phyloP scores from a whole-genome alignment of 2,113 vertebrate species.

The Mormoops blainvillei region DNA sequence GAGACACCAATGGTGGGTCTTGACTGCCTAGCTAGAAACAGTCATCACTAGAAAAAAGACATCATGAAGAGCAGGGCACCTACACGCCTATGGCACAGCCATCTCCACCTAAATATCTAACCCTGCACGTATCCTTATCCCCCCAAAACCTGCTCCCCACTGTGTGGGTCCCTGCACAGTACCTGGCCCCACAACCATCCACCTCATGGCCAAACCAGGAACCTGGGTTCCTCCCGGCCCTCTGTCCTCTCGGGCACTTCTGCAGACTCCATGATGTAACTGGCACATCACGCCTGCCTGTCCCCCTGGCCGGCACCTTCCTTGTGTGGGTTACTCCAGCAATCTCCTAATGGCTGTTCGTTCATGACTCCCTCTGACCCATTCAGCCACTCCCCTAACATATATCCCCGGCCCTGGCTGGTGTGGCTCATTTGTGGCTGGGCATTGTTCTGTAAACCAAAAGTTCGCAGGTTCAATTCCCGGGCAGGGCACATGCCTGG shows the following conservation, averaged over 20 bases:
- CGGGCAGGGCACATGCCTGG: too few species aligned
- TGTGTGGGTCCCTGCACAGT: neutral
- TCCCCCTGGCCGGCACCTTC: neutral
- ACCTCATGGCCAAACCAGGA: neutral
- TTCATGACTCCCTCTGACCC: neutral
- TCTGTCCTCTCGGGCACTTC: too few species aligned
- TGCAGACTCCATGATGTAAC: neutral
- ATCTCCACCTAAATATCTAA: neutral
- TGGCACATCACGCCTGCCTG: accelerated
- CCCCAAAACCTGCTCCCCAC: neutral
- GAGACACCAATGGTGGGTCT: neutral
- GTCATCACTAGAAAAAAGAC: neutral
- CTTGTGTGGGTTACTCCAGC: neutral
- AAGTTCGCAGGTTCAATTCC: too few species aligned
- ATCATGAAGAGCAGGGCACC: too few species aligned
- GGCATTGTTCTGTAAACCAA: too few species aligned
- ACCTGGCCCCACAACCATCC: neutral
- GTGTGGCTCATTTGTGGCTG: too few species aligned
- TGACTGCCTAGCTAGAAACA: neutral
- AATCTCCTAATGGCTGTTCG: neutral
- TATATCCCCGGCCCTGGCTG: too few species aligned
- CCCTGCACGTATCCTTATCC: neutral
- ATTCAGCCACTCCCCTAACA: neutral
- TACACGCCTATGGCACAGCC: neutral
- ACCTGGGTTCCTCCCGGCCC: neutral